These are phyloP conservation scores for Paramisgurnus dabryanus DNA, from an alignment of 2,113 vertebrate genomes.

Conservation along the genomic window DNA sequence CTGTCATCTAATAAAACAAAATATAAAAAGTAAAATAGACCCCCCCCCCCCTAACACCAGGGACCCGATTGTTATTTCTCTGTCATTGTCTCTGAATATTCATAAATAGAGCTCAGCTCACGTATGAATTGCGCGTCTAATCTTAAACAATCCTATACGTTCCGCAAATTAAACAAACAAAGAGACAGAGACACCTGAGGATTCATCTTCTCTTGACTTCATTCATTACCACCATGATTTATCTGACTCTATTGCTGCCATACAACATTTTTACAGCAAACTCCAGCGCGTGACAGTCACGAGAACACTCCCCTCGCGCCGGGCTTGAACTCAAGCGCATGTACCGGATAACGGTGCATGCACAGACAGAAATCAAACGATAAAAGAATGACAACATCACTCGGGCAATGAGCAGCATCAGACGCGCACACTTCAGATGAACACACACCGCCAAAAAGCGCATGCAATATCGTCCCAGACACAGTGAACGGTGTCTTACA, in stretches of 20 bases:
- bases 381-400: slow-evolving; percentile 14
- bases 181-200: not conserved
- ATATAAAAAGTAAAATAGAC: no score
- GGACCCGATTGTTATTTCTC: not conserved
- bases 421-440: slow-evolving; percentile 37
- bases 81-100: not conserved
- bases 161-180: not conserved
- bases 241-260: not conserved
- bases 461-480: slow-evolving; percentile 36
- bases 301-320: not conserved
- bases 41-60: no score
- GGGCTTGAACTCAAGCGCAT: not conserved
- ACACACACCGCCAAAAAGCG: slow-evolving; percentile 29
- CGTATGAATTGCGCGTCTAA: not conserved
- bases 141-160: no score
- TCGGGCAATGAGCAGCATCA: slow-evolving; percentile 39
- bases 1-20: not conserved
- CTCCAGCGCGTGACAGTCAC: not conserved
- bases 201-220: slow-evolving; percentile 11
- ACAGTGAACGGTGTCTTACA: slow-evolving; percentile 25
- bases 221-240: slow-evolving; percentile 42
- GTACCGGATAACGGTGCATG: not conserved
- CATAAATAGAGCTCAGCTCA: not conserved
- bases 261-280: not conserved
- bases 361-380: not conserved